phyloP scores from a whole-genome alignment of 2,888 invertebrate species.

The Andricus quercusramuli region DNA sequence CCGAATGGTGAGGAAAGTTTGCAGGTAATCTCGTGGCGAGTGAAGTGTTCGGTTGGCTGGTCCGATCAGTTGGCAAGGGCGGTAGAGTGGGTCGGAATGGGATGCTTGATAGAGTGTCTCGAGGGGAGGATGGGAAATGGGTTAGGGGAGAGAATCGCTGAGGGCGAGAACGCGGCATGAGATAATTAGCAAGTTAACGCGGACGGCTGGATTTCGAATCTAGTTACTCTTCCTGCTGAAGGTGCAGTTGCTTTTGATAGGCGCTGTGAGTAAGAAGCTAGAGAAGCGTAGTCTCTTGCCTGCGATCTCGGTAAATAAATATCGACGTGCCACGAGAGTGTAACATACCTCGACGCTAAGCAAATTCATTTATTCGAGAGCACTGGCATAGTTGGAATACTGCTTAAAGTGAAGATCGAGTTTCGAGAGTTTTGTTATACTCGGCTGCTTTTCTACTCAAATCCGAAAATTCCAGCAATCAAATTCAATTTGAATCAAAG shows the following conservation, averaged over 20 bases:
- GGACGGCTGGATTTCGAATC: conserved; percentile 62
- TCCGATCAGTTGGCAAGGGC: conserved; percentile 30
- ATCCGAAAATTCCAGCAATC: neutral
- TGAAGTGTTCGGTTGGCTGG: conserved; percentile 49
- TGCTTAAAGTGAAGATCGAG: neutral
- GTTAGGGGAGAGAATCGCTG: conserved; percentile 39
- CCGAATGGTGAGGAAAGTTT: conserved; percentile 61
- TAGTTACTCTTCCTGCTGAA: conserved; percentile 57
- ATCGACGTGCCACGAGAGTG: conserved; percentile 50
- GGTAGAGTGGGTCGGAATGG: conserved; percentile 4
- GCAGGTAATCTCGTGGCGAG: conserved; percentile 66
- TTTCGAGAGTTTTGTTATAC: neutral
- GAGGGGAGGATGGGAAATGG: conserved; percentile 42
- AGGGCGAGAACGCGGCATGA: conserved; percentile 45
- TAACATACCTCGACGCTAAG: conserved; percentile 17
- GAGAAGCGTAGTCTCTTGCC: conserved; percentile 11
- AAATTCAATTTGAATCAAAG: neutral
- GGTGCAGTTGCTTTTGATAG: conserved; percentile 36
- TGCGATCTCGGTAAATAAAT: conserved; percentile 56
- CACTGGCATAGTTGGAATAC: neutral
- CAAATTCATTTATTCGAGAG: conserved; percentile 23
- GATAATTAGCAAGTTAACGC: conserved; percentile 70
- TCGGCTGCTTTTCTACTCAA: neutral
- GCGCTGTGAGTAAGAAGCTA: conserved; percentile 2
- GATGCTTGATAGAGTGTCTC: conserved; percentile 39